These are phyloP conservation scores for Peromyscus nudipes DNA, from an alignment of 2,797 vertebrate genomes.

Conservation along the genomic window DNA sequence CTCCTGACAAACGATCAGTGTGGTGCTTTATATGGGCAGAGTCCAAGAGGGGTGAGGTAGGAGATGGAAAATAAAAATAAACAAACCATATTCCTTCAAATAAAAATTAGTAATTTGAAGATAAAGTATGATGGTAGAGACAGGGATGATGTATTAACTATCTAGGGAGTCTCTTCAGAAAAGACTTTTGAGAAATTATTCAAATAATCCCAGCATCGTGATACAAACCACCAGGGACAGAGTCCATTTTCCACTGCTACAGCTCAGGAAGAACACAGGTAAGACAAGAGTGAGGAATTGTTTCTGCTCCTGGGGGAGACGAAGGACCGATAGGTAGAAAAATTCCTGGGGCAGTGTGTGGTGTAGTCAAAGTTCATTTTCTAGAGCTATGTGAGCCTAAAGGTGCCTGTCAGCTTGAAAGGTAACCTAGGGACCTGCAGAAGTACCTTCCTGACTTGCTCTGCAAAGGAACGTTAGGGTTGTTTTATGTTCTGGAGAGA, in stretches of 20 bases:
- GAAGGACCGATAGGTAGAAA: background rate
- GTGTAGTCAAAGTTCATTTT: background rate
- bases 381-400: background rate
- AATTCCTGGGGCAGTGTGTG: background rate
- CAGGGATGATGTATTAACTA: background rate
- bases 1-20: background rate
- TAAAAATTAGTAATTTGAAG: background rate
- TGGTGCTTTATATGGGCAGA: background rate
- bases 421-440: background rate
- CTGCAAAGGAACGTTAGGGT: background rate
- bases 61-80: background rate
- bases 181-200: background rate
- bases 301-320: background rate
- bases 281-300: background rate
- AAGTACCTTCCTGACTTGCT: background rate
- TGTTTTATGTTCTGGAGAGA: background rate
- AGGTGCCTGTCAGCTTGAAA: background rate
- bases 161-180: background rate
- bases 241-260: background rate
- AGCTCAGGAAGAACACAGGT: background rate
- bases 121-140: background rate
- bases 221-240: background rate
- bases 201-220: background rate
- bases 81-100: background rate
- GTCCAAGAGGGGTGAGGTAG: background rate